These are phyloP conservation scores for Acleris cristana DNA, from an alignment of 2,888 invertebrate genomes.

Conservation along the genomic window DNA sequence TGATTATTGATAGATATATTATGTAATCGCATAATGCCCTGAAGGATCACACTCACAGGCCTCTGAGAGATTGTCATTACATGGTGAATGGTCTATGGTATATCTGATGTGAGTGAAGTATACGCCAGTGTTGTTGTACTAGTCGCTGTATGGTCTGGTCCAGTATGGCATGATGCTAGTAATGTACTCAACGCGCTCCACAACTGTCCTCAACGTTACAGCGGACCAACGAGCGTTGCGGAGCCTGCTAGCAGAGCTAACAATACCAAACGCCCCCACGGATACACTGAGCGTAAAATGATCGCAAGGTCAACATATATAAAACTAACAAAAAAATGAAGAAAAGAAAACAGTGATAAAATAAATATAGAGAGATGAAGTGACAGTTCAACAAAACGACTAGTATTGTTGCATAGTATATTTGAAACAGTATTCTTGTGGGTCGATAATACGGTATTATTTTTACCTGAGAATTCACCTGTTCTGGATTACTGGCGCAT, in stretches of 20 bases:
- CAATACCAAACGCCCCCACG: constrained; percentile 58
- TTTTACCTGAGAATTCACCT: constrained; percentile 88
- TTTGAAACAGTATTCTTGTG: constrained; percentile 78
- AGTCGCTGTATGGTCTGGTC: constrained; percentile 75
- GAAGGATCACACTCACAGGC: constrained; percentile 75
- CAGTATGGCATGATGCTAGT: constrained; percentile 75
- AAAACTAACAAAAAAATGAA: constrained; percentile 60
- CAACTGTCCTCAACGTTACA: constrained; percentile 43
- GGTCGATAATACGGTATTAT: constrained; percentile 77
- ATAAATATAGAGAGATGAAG: constrained; percentile 78
- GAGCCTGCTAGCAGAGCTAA: constrained; percentile 43
- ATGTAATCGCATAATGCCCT: constrained; percentile 64
- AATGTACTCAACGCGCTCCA: constrained; percentile 63
- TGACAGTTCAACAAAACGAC: constrained; percentile 77
- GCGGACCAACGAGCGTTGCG: constrained; percentile 55
- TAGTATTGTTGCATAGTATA: constrained; percentile 81
- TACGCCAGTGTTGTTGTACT: constrained; percentile 79
- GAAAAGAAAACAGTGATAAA: constrained; percentile 71
- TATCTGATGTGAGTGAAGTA: constrained; percentile 79
- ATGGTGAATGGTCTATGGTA: constrained; percentile 69
- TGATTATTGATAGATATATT: background rate
- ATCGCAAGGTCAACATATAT: constrained; percentile 63
- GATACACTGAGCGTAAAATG: constrained; percentile 74
- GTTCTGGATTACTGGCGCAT: constrained; percentile 89
- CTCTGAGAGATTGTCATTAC: constrained; percentile 63